These are phyloP conservation scores for Mantis religiosa DNA, from an alignment of 2,888 invertebrate species.

Conservation along the genomic window DNA sequence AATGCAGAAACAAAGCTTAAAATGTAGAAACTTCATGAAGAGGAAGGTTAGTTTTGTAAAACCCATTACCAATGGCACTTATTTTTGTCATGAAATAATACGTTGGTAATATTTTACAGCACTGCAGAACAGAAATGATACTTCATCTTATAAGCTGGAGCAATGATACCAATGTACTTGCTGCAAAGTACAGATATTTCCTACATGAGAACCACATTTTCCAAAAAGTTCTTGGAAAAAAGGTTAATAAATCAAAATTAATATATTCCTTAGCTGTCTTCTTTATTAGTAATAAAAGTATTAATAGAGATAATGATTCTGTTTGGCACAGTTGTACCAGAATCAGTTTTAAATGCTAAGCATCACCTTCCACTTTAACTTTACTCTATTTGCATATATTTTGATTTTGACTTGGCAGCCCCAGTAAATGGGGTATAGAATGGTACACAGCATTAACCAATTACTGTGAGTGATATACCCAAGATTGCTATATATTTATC, in stretches of 20 bases:
- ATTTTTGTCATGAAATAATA: neutral
- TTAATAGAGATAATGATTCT: neutral
- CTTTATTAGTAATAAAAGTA: neutral
- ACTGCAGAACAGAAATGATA: neutral
- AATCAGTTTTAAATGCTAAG: neutral
- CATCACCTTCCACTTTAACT: neutral
- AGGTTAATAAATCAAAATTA: neutral
- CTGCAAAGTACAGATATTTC: neutral
- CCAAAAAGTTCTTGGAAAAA: neutral
- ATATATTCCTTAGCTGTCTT: neutral
- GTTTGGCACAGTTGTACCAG: conserved; percentile 30
- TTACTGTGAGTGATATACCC: conserved; percentile 4
- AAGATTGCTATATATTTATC: conserved; percentile 36
- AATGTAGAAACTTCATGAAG: neutral
- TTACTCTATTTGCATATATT: neutral
- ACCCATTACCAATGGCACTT: neutral
- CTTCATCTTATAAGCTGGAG: neutral
- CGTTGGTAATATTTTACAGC: neutral
- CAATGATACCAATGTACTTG: neutral
- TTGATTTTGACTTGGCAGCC: neutral
- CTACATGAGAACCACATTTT: neutral
- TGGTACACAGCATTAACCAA: neutral
- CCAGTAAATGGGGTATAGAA: neutral
- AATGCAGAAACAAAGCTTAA: neutral
- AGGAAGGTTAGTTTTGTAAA: neutral